These are phyloP conservation scores for Palythoa heliodiscus DNA, from an alignment of 92 coral and sea anemone species.

Conservation along the genomic window DNA sequence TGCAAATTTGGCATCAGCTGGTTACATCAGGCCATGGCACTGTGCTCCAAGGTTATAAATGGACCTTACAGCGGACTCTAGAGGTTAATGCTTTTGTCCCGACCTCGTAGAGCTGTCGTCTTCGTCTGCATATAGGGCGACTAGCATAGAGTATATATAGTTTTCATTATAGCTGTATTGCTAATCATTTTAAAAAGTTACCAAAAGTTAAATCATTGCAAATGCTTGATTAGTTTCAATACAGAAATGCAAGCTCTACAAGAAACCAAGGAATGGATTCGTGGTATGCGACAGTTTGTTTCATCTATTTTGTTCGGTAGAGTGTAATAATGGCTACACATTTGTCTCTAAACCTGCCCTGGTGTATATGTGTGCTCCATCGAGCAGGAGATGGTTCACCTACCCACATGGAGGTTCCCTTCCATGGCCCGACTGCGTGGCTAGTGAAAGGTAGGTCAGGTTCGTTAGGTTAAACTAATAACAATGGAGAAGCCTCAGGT, in stretches of 20 bases:
- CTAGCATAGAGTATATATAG: no score
- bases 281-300: constrained; percentile 84
- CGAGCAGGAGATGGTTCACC: constrained; percentile 81
- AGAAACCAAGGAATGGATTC: constrained; percentile 77
- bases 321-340: constrained; percentile 70
- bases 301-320: constrained; percentile 80
- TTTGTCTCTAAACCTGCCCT: constrained; percentile 79
- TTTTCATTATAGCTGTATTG: no score
- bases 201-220: not conserved
- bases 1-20: no score
- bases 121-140: no score
- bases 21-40: no score
- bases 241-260: constrained; percentile 56
- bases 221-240: constrained; percentile 34
- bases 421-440: constrained; percentile 86
- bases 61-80: no score
- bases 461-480: no score
- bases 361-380: constrained; percentile 86
- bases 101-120: no score
- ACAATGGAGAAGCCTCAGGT: no score
- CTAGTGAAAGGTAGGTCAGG: constrained; percentile 57
- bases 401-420: constrained; percentile 68
- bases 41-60: no score
- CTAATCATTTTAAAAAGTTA: no score
- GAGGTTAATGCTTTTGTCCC: no score